Percentiles rank a stretch among this genome's conserved stretches.
These are phyloP conservation scores for Pherbina coryleti DNA, from an alignment of 2,888 invertebrate genomes.

Conservation along the genomic window DNA sequence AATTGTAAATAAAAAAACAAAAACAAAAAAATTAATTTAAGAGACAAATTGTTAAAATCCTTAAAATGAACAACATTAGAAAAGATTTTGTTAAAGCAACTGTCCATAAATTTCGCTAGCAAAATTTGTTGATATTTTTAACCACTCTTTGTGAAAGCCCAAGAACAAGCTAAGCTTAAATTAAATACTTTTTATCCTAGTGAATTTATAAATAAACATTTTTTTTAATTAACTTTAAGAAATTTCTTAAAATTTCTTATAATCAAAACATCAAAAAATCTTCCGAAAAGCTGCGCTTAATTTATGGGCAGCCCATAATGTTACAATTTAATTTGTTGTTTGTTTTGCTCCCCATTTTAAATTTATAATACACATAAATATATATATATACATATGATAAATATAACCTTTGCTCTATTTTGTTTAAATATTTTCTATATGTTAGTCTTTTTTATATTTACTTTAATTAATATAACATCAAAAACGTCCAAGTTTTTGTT, in stretches of 20 bases:
- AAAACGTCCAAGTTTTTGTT: conserved; percentile 4
- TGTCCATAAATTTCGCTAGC: too few species aligned
- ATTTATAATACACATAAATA: conserved; percentile 13
- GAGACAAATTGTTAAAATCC: conserved; percentile 21
- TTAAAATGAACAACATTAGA: neutral
- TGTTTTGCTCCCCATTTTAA: conserved; percentile 3
- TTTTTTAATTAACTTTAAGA: too few species aligned
- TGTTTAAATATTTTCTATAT: conserved; percentile 14
- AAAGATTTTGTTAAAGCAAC: too few species aligned
- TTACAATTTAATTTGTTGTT: neutral
- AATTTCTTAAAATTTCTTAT: too few species aligned
- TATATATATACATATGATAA: neutral
- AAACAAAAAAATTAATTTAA: conserved; percentile 21
- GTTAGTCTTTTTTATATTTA: neutral
- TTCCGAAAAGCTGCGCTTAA: too few species aligned
- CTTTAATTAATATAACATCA: neutral
- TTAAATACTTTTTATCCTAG: too few species aligned
- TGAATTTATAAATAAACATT: too few species aligned
- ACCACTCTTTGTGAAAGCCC: too few species aligned
- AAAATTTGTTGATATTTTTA: too few species aligned
- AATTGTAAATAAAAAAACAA: conserved; percentile 28
- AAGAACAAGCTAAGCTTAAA: too few species aligned
- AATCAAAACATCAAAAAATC: too few species aligned
- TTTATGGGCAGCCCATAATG: too few species aligned
- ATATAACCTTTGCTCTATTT: conserved; percentile 13